Conservation (phyloP, 2,797 vertebrate species). For the Girardinus metallicus region DNA sequence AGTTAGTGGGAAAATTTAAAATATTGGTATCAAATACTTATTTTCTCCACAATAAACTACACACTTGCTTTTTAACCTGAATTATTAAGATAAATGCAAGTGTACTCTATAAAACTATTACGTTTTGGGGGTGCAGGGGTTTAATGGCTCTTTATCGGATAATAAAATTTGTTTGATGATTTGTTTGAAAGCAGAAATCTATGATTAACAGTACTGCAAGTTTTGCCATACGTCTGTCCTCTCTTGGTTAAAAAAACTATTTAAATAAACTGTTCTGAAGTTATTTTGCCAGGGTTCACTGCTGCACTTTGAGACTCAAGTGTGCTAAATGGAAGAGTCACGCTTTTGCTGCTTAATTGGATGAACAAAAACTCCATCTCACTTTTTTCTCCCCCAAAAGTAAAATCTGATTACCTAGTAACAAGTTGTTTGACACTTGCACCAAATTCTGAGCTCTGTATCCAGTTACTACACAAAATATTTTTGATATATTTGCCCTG, state of each 20-base stretch:
- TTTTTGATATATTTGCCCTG: slow-evolving; percentile 14
- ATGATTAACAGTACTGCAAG: not conserved
- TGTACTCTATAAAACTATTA: not conserved
- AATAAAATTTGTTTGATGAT: not conserved
- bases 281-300: not conserved
- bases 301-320: not conserved
- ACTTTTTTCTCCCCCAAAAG: not conserved
- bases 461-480: not conserved
- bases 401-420: not conserved
- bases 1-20: not conserved
- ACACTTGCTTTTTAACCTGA: not conserved
- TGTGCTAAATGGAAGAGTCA: not conserved
- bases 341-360: not conserved
- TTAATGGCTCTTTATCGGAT: not conserved
- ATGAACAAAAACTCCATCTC: not conserved
- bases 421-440: not conserved
- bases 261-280: not conserved
- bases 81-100: not conserved
- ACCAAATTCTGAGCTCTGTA: slow-evolving; percentile 1
- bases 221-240: not conserved
- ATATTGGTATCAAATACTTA: not conserved
- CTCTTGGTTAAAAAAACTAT: not conserved
- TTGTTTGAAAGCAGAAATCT: not conserved
- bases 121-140: too few species aligned
- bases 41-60: not conserved